A percentile compares a stretch with the other conserved stretches of the same genome.
Evolutionary conservation across 2,888 invertebrate species (phyloP).

Genomic region (Leptinotarsa haldemani): DNA sequence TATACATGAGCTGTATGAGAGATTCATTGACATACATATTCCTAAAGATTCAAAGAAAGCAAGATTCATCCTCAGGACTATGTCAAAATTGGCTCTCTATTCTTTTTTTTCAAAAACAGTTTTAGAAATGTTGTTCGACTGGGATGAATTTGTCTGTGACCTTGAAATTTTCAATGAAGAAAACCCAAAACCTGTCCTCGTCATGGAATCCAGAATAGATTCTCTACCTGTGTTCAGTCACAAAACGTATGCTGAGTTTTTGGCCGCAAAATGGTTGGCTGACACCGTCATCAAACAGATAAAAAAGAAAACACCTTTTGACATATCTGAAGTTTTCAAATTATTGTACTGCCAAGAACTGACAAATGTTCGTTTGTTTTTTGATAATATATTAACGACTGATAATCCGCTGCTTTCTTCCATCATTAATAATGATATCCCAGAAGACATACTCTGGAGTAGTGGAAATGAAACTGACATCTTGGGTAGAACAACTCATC

Average conservation of each 20-base stretch:
- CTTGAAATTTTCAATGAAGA: slow-evolving; percentile 19
- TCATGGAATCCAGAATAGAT: not conserved
- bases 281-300: slow-evolving; percentile 25
- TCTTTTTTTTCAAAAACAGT: slow-evolving; percentile 19
- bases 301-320: slow-evolving; percentile 19
- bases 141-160: slow-evolving; percentile 23
- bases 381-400: slow-evolving; percentile 25
- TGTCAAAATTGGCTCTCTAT: slow-evolving; percentile 31
- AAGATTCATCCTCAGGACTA: slow-evolving; percentile 21
- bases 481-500: slow-evolving; percentile 25
- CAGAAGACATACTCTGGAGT: not conserved
- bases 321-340: slow-evolving; percentile 10
- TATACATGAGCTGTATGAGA: slow-evolving; percentile 26
- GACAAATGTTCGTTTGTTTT: slow-evolving; percentile 28
- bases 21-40: slow-evolving; percentile 21
- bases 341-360: slow-evolving; percentile 27
- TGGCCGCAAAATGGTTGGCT: slow-evolving; percentile 30
- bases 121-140: slow-evolving; percentile 21
- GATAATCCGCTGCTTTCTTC: not conserved
- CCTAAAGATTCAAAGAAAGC: not conserved
- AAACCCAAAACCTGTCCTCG: slow-evolving; percentile 23
- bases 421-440: slow-evolving; percentile 9
- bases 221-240: slow-evolving; percentile 29
- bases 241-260: slow-evolving; percentile 35
- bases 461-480: slow-evolving; percentile 7